Evolutionary conservation across 2,113 vertebrate genomes (phyloP).

Genomic region (Pterocles burchelli): DNA sequence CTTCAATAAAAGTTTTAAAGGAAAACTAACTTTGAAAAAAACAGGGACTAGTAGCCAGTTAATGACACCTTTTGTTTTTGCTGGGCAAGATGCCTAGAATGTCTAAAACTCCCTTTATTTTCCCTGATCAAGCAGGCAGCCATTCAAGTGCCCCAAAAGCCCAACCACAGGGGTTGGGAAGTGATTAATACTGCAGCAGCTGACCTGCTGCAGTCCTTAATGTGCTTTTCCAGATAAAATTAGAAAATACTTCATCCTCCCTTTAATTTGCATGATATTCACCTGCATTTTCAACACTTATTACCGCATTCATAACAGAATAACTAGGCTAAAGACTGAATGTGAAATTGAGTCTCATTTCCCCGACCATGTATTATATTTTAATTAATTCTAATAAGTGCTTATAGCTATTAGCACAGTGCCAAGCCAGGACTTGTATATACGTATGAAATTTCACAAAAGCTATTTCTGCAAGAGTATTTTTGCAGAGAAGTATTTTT

Average conservation of each 20-base stretch:
- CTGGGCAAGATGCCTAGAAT: conserved; percentile 25
- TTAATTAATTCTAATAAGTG: conserved; percentile 48
- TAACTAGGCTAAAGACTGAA: not conserved
- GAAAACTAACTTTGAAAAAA: conserved; percentile 2
- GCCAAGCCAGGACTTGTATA: not conserved
- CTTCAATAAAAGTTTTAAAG: not conserved
- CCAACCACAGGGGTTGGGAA: not conserved
- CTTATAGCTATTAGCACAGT: not conserved
- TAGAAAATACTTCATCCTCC: conserved; percentile 29
- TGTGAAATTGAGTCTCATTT: not conserved
- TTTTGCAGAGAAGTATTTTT: not conserved
- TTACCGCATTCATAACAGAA: fast-evolving
- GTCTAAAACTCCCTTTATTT: not conserved
- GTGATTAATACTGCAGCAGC: conserved; percentile 19
- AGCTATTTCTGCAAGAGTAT: not conserved
- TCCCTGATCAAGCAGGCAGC: not conserved
- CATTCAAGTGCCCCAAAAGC: not conserved
- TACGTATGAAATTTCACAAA: not conserved
- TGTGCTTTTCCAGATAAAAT: conserved; percentile 27
- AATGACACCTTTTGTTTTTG: conserved; percentile 32
- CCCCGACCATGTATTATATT: not conserved
- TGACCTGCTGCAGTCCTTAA: not conserved
- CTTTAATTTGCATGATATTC: conserved; percentile 20
- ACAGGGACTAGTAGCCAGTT: not conserved
- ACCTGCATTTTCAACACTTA: conserved; percentile 24